phyloP scores from a whole-genome alignment of 2,797 vertebrate genomes.

The Lutjanus argentimaculatus region DNA sequence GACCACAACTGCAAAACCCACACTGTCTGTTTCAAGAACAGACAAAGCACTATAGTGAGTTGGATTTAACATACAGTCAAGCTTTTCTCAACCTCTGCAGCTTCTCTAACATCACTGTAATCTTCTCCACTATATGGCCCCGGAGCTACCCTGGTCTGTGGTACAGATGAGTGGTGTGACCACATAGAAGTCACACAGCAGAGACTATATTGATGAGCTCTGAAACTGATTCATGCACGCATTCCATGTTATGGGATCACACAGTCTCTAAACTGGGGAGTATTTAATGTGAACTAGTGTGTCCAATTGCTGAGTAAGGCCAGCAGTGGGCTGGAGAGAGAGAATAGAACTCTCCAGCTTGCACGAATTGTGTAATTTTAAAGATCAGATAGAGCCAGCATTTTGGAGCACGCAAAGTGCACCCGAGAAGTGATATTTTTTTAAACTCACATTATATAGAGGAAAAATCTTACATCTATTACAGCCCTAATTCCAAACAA shows the following conservation, averaged over 20 bases:
- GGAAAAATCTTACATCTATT: not conserved
- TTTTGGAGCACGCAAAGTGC: not conserved
- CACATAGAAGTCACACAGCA: slow-evolving; percentile 47
- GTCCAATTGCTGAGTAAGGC: slow-evolving; percentile 57
- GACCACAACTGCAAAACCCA: slow-evolving; percentile 32
- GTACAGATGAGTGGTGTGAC: slow-evolving; percentile 51
- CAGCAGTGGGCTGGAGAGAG: slow-evolving; percentile 28
- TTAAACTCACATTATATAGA: not conserved
- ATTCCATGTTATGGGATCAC: slow-evolving; percentile 40
- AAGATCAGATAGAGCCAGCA: slow-evolving; percentile 59
- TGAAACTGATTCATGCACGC: slow-evolving; percentile 45
- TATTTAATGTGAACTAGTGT: slow-evolving; percentile 48
- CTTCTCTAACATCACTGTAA: slow-evolving; percentile 31
- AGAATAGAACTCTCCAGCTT: slow-evolving; percentile 18
- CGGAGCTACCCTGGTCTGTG: slow-evolving; percentile 13
- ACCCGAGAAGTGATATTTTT: not conserved
- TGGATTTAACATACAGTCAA: slow-evolving; percentile 4
- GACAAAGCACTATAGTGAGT: slow-evolving; percentile 12
- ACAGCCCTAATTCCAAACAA: not conserved
- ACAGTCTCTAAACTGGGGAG: slow-evolving; percentile 14
- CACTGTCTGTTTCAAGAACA: slow-evolving; percentile 34
- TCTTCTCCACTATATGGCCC: slow-evolving; percentile 2
- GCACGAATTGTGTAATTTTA: slow-evolving; percentile 44
- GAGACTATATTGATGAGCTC: slow-evolving; percentile 41
- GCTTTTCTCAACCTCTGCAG: slow-evolving; percentile 14